A percentile compares a stretch with the other conserved stretches of the same genome.
Evolutionary conservation across 1,140 invertebrate genomes (phyloP).

Genomic region (Hypothenemus hampei): DNA sequence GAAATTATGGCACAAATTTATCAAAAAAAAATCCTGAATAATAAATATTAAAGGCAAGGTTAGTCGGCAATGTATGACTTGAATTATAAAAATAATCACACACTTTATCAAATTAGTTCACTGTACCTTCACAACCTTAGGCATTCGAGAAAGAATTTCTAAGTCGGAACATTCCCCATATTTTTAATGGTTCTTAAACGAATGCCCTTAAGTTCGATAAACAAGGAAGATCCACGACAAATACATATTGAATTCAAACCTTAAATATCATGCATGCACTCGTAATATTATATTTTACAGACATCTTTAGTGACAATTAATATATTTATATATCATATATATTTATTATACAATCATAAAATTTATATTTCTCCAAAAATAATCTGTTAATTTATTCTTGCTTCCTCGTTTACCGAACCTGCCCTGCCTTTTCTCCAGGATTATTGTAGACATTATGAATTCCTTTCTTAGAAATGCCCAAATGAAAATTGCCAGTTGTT

Average conservation of each 20-base stretch:
- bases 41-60: conserved; percentile 37
- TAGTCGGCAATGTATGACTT: conserved; percentile 37
- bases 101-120: conserved; percentile 43
- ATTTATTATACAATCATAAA: conserved; percentile 39
- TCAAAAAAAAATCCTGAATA: conserved; percentile 27
- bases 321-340: conserved; percentile 42
- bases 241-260: conserved; percentile 35
- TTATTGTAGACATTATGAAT: conserved; percentile 41
- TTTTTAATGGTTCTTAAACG: conserved; percentile 33
- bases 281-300: conserved; percentile 39
- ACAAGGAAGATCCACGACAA: conserved; percentile 39
- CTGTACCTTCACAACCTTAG: conserved; percentile 30
- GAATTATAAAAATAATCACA: conserved; percentile 40
- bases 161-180: not conserved
- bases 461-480: too few species aligned
- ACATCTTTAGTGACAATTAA: conserved; percentile 39
- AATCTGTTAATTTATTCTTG: conserved; percentile 40
- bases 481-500: too few species aligned
- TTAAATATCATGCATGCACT: conserved; percentile 40
- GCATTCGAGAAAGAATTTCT: conserved; percentile 34
- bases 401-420: conserved; percentile 40
- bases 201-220: conserved; percentile 38
- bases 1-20: conserved; percentile 39
- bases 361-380: conserved; percentile 45
- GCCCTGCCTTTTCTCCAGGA: conserved; percentile 40